Evolutionary conservation across 2,797 vertebrate species (phyloP), one percentile per base, ranked within the genome.

Genomic region (Corythornis leucogaster): DNA sequence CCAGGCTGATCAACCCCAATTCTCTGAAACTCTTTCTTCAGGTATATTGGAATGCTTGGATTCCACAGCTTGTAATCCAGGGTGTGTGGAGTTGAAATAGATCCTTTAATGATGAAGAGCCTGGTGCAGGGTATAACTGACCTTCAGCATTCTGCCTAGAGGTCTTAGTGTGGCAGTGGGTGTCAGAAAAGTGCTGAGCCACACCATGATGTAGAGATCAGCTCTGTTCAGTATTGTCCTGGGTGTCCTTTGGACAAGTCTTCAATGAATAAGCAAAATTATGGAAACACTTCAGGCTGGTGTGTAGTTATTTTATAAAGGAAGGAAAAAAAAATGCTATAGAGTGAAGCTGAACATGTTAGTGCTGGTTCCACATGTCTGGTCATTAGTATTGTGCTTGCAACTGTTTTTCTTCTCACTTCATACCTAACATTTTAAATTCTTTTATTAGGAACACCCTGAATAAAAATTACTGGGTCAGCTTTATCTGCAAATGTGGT

Each of bases 121-220:
- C 77, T 70, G 70, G 81, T 68, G n/a, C 48, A 92, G 77, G 54
- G 19, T n/a, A 42, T 17, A 5, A 16, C 6, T 80, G 74, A 69
- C 89, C 89, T 82, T 69, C 78, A 80, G 86, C 58, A 9, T 7
- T 76, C 51, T 40, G 31, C 54, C 35, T 73, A 68, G 21, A 81
- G 82, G 76, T 50, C 2, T 1, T 42, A 86, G 50, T 0, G 0
- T 0, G 4, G 48, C 77, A 74, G 57, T 67, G 73, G 21, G 38
- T 68, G 80, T 48, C 80, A 30, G 45, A 50, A 4, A 35, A 85
- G 59, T 74, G 79, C 90, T 93, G 89, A 93, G 84, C 64, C 1
- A 1, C 6, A 5, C 66, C 4, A 2, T 10, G 8, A 19, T 53
- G 68, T 1, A 1, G 42, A 54, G 42, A 33, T 61, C 2, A 3